phyloP scores from a whole-genome alignment of 2,888 invertebrate species.

The Apodemia zela region DNA sequence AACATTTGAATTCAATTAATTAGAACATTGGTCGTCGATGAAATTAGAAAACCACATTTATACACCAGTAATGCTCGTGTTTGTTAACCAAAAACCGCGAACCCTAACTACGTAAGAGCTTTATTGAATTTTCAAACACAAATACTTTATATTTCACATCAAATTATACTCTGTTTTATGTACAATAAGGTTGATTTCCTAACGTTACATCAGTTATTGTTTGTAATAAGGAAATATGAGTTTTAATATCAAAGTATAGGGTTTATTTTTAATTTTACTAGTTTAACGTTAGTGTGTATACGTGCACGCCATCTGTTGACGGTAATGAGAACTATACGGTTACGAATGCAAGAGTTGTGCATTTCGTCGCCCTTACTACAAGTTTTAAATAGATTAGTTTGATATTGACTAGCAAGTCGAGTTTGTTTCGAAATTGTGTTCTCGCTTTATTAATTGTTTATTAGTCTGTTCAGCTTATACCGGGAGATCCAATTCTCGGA shows the following conservation, averaged over 20 bases:
- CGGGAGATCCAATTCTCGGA: no score
- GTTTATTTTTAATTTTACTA: slow-evolving; percentile 9
- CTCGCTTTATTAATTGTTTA: no score
- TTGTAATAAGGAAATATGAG: neutral
- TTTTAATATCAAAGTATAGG: neutral
- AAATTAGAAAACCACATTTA: slow-evolving; percentile 19
- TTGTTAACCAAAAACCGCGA: slow-evolving; percentile 24
- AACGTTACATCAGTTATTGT: neutral
- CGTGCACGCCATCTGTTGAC: slow-evolving; percentile 26
- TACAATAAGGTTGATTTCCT: slow-evolving; percentile 15
- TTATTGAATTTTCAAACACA: slow-evolving; percentile 29
- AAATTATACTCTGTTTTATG: slow-evolving; percentile 9
- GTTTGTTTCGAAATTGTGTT: neutral
- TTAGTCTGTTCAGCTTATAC: no score
- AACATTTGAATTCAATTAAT: slow-evolving; percentile 9
- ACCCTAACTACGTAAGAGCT: slow-evolving; percentile 26
- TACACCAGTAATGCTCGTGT: slow-evolving; percentile 14
- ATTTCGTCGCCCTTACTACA: slow-evolving; percentile 25
- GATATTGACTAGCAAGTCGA: neutral
- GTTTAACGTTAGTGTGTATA: slow-evolving; percentile 8
- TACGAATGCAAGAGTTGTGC: slow-evolving; percentile 20
- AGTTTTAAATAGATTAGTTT: neutral
- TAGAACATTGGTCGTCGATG: slow-evolving; percentile 5
- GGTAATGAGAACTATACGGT: slow-evolving; percentile 22
- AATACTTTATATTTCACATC: neutral